Evolutionary conservation across 2,113 vertebrate genomes (phyloP).

Genomic region (Sebastes fasciatus): DNA sequence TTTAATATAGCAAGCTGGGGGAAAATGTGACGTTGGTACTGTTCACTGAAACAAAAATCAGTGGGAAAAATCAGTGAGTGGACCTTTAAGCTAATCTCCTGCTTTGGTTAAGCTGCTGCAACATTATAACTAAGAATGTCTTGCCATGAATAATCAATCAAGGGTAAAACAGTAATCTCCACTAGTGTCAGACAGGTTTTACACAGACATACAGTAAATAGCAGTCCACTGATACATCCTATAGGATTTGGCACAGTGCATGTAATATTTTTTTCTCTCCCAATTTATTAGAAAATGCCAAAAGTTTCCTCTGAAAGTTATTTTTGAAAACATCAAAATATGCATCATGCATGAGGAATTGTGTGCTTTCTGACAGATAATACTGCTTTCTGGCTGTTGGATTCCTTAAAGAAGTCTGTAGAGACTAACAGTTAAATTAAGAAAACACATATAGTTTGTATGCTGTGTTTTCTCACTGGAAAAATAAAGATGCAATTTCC

Average conservation of each 20-base stretch:
- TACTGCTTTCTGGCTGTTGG: background rate
- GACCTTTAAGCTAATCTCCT: constrained; percentile 15
- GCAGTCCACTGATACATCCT: constrained; percentile 10
- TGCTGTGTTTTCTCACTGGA: background rate
- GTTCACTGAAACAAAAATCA: background rate
- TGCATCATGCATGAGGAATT: constrained; percentile 11
- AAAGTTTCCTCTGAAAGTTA: constrained; percentile 1
- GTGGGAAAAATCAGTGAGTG: background rate
- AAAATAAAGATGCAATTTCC: constrained; percentile 55
- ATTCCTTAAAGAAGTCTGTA: background rate
- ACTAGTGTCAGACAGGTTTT: constrained; percentile 17
- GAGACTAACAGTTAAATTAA: constrained; percentile 52
- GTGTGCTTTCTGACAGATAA: background rate
- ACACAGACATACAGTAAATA: background rate
- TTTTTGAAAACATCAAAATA: background rate
- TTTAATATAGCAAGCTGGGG: background rate
- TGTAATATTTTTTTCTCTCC: background rate
- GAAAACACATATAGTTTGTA: constrained; percentile 7
- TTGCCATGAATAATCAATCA: constrained; percentile 34
- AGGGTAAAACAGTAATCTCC: constrained; percentile 28
- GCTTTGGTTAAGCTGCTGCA: constrained; percentile 21
- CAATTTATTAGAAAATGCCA: constrained; percentile 6
- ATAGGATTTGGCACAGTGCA: background rate
- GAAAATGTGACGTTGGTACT: background rate
- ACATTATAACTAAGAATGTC: constrained; percentile 7